phyloP scores from a whole-genome alignment of 2,113 vertebrate species.

The Megaptera novaeangliae region DNA sequence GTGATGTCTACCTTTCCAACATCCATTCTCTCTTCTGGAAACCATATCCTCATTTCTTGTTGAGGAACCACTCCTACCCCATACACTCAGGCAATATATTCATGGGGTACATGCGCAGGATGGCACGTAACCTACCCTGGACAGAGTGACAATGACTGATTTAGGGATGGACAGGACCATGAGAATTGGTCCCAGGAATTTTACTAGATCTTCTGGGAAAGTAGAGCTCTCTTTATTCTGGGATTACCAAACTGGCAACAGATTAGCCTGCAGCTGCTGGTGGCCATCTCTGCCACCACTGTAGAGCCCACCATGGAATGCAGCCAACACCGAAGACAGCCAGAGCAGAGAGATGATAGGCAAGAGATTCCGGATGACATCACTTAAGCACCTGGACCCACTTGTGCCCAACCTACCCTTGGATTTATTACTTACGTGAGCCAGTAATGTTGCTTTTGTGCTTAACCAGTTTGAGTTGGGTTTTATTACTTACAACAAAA shows the following conservation, averaged over 20 bases:
- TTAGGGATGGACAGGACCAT: not conserved
- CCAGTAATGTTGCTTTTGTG: not conserved
- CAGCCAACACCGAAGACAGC: not conserved
- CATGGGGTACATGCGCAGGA: not conserved
- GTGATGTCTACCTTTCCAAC: not conserved
- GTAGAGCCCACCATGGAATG: not conserved
- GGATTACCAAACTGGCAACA: not conserved
- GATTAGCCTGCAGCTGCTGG: not conserved
- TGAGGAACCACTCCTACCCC: not conserved
- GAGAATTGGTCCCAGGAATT: not conserved
- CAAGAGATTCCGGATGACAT: not conserved
- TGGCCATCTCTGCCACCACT: not conserved
- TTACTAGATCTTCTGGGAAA: conserved; percentile 17
- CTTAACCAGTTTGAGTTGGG: not conserved
- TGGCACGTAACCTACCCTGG: not conserved
- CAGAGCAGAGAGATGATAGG: not conserved
- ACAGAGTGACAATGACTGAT: not conserved
- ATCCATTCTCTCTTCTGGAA: not conserved
- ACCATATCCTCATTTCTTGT: not conserved
- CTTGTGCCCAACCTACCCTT: not conserved
- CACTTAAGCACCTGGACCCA: not conserved
- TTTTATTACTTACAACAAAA: not conserved
- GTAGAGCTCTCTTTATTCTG: conserved; percentile 1
- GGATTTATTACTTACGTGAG: not conserved
- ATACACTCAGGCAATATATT: not conserved